Evolutionary conservation across 2,888 invertebrate species (phyloP), one percentile per base, ranked within the genome.

Genomic region (Aspidiotus destructor): DNA sequence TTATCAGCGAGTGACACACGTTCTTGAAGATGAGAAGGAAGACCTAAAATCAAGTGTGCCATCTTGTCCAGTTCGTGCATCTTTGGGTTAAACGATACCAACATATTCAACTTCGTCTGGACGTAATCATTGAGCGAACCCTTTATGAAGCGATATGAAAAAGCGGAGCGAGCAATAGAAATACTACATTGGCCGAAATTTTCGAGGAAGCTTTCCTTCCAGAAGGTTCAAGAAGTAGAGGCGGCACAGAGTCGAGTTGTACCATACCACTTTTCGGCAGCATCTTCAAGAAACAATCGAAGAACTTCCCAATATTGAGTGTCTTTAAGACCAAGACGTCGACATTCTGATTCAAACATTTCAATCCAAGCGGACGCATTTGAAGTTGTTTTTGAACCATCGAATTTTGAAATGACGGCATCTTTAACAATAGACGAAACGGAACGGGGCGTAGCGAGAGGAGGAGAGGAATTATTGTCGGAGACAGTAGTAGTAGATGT

Each of bases 221-320:
- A 55, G 17, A 16, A 55, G 3, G 13, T 16, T 7, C 55, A 7
- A 10, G 55, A 11, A 11, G 55, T 55, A 3, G 55, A 55, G 17
- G 13, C 5, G 5, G 1, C 10, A n/a, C n/a, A 15, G 55, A 55
- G 55, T 10, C 55, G 55, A 15, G 10, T 55, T 2, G 55, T 55
- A n/a, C n/a, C 2, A 7, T 55, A 55, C 55, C 55, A 55, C 16
- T 55, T 55, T 16, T 55, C 55, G 55, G 55, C 55, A n/a, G 15
- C 13, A 55, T 55, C 55, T 7, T 55, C 55, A n/a, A 55, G 10
- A 7, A 55, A 55, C 16, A 55, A 16, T 15, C 55, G 55, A 16
- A 55, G 13, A 10, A 15, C 55, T 6, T 55, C 55, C 55, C 55
- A 55, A 17, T 15, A 55, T 3, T 10, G 55, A 1, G 13, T 15